Evolutionary conservation across 2,113 vertebrate species (phyloP).

Genomic region (Euleptes europaea): DNA sequence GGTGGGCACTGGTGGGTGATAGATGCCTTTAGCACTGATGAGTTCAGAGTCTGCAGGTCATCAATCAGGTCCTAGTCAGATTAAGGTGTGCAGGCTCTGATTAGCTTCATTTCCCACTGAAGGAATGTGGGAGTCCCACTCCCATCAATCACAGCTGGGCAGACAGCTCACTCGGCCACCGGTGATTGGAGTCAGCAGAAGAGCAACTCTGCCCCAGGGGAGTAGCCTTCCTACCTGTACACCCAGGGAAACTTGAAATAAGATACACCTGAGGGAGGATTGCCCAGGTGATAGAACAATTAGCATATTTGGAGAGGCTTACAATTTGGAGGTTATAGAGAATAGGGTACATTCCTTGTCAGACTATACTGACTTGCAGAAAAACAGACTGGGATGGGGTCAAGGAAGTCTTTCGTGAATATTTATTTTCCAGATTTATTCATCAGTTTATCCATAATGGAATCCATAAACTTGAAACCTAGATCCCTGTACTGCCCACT

Average conservation of each 20-base stretch:
- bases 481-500: no score
- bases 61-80: slow-evolving; percentile 71
- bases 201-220: neutral
- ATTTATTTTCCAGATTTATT: neutral
- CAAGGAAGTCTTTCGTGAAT: neutral
- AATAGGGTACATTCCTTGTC: neutral
- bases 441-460: neutral
- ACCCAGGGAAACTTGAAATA: neutral
- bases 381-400: neutral
- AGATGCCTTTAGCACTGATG: slow-evolving; percentile 62
- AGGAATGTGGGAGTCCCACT: slow-evolving; percentile 65
- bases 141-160: slow-evolving; percentile 53
- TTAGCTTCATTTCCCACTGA: slow-evolving; percentile 72
- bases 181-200: slow-evolving; percentile 44
- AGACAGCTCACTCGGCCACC: slow-evolving; percentile 68
- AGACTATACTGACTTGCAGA: neutral
- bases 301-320: neutral
- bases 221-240: neutral
- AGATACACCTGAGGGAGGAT: neutral
- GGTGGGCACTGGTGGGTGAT: slow-evolving; percentile 43
- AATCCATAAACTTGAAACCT: neutral
- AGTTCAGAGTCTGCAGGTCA: slow-evolving; percentile 62
- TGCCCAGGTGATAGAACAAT: neutral
- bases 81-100: slow-evolving; percentile 67
- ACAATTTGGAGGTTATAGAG: neutral